Conservation (phyloP, 2,888 invertebrate species). For the Mellilla xanthometata region DNA sequence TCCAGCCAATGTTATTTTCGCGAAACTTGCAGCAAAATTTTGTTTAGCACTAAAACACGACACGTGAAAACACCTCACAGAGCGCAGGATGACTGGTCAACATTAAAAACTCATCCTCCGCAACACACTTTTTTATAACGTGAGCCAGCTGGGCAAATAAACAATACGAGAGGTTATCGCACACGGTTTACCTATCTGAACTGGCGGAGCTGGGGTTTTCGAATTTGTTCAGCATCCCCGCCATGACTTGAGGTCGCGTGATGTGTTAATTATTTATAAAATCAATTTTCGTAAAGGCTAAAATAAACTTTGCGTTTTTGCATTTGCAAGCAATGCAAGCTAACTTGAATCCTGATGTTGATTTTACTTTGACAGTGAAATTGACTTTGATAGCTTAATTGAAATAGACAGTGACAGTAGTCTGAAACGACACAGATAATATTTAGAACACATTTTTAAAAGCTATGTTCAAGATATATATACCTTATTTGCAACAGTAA, state of each 20-base stretch:
- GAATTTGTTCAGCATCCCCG: constrained; percentile 84
- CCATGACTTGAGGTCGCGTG: constrained; percentile 59
- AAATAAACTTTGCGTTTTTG: constrained; percentile 49
- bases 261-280: constrained; percentile 35
- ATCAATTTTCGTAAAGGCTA: constrained; percentile 36
- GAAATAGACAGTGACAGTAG: no score
- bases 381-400: not conserved
- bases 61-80: constrained; percentile 48
- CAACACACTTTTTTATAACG: constrained; percentile 57
- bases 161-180: constrained; percentile 62
- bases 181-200: constrained; percentile 90
- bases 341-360: no score
- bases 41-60: constrained; percentile 50
- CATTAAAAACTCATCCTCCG: constrained; percentile 54
- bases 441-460: no score
- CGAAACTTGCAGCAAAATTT: constrained; percentile 35
- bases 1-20: constrained; percentile 47
- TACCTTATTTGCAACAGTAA: no score
- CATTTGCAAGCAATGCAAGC: constrained; percentile 51
- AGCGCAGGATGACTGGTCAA: constrained; percentile 51
- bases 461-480: no score
- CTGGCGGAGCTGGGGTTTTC: constrained; percentile 95
- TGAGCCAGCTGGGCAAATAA: constrained; percentile 76
- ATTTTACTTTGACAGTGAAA: constrained; percentile 24
- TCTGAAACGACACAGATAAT: no score